Evolutionary conservation across 2,888 invertebrate species (phyloP).

Genomic region (Asteroscopus sphinx): DNA sequence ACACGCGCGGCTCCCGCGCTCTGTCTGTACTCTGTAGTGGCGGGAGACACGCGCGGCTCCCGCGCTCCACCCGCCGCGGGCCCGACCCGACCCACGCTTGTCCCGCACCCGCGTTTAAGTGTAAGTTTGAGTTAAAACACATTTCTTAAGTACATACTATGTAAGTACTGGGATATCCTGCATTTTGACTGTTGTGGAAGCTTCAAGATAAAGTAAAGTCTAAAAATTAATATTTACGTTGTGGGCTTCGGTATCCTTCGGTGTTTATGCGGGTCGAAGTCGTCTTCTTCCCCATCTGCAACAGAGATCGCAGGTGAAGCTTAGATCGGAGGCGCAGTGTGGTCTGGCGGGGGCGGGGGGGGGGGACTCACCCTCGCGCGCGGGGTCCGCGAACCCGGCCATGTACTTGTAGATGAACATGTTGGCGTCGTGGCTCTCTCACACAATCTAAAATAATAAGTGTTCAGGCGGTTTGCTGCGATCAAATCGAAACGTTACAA

Average conservation of each 20-base stretch:
- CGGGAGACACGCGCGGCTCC: too few species aligned
- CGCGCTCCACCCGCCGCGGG: too few species aligned
- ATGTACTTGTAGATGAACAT: conserved; percentile 73
- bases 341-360: too few species aligned
- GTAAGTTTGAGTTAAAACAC: too few species aligned
- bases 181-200: too few species aligned
- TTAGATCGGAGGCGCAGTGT: not conserved
- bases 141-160: too few species aligned
- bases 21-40: too few species aligned
- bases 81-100: too few species aligned
- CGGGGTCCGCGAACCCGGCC: conserved; percentile 66
- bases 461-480: not conserved
- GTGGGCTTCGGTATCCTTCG: conserved; percentile 92
- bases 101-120: too few species aligned
- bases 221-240: conserved; percentile 91
- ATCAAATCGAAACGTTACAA: not conserved
- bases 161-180: too few species aligned
- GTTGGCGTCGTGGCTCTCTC: not conserved
- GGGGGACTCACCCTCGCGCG: conserved; percentile 56
- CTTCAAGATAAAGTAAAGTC: too few species aligned
- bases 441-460: not conserved
- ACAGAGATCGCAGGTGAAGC: conserved; percentile 12
- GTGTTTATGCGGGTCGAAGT: conserved; percentile 92
- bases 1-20: too few species aligned
- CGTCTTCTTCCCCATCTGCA: conserved; percentile 67